Evolutionary conservation across 2,888 invertebrate genomes (phyloP), one percentile per base, ranked within the genome.

Genomic region (Byasa hedistus): DNA sequence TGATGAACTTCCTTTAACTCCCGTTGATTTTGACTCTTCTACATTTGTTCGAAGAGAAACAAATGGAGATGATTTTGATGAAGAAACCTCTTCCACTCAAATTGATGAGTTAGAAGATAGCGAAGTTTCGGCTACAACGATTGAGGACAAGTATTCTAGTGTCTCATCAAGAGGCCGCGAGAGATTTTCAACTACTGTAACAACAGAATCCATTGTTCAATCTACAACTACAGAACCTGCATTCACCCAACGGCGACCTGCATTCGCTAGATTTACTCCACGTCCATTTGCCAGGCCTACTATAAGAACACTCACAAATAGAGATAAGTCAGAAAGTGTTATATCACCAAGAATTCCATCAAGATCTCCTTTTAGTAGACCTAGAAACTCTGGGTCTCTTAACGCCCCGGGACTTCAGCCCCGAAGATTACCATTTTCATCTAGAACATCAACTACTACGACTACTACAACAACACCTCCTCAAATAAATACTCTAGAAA

Each of bases 1-100:
- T 68, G 94, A 94, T 77, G 75, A 93, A 21, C 84, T 93, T 57
- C 93, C 93, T 3, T 78, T 94, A 57, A 93, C 93, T 2, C 91
- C 93, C 0, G 81, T 90, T 24, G 93, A 94, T 72, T 70, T 81
- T 17, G 83, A 83, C 65, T 71, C 75, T 15, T 80, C 84, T 7
- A 77, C 79, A 58, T 83, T 84, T 63, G 76, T 82, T 23, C 81
- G 79, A 15, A 79, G 78, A 69, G 79, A 82, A 70, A 79, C 75
- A 69, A 72, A 71, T 68, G 70, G 71, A 8, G 72, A 73, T 36
- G 73, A 77, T 59, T 65, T 78, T 72, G 79, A 75, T 65, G 72
- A 71, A 76, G 80, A 48, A 76, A 80, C 39, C 65, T 74, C 78
- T 8, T 82, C 83, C 4, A 84, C 86, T 39, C 71, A 76, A 19